Conservation (phyloP, 2,888 invertebrate species). For the Pecten maximus region DNA sequence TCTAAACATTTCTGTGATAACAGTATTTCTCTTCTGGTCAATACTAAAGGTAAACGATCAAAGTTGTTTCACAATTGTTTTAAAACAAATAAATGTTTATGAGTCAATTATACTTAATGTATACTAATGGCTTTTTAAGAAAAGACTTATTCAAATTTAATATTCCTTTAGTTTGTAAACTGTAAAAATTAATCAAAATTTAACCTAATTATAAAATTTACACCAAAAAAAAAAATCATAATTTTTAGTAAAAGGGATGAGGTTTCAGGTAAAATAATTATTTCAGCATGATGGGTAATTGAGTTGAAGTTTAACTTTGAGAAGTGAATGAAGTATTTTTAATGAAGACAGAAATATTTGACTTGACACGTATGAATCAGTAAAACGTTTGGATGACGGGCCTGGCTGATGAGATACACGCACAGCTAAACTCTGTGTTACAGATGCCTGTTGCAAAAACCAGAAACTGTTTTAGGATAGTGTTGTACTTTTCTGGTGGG, state of each 20-base stretch:
- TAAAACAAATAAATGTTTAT: too few species aligned
- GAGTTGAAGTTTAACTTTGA: background rate
- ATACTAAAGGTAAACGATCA: too few species aligned
- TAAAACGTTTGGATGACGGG: background rate
- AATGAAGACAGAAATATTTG: background rate
- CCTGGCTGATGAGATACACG: background rate
- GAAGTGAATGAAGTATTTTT: background rate
- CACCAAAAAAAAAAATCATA: too few species aligned
- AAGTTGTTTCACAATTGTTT: too few species aligned
- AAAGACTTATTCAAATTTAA: too few species aligned
- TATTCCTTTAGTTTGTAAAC: too few species aligned
- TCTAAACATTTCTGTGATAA: too few species aligned
- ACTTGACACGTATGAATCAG: background rate
- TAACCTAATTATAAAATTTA: too few species aligned
- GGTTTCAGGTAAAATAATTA: background rate
- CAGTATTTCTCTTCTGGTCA: too few species aligned
- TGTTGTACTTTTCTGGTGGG: background rate
- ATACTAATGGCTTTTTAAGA: too few species aligned
- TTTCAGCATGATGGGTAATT: background rate
- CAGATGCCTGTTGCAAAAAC: background rate
- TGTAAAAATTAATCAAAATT: too few species aligned
- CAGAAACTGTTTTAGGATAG: background rate
- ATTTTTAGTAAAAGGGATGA: background rate
- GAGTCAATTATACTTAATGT: too few species aligned
- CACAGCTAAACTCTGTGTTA: background rate